A percentile compares a stretch with the other conserved stretches of the same genome.
These are phyloP conservation scores for Haplochromis burtoni DNA, from an alignment of 2,113 vertebrate genomes.

Conservation along the genomic window DNA sequence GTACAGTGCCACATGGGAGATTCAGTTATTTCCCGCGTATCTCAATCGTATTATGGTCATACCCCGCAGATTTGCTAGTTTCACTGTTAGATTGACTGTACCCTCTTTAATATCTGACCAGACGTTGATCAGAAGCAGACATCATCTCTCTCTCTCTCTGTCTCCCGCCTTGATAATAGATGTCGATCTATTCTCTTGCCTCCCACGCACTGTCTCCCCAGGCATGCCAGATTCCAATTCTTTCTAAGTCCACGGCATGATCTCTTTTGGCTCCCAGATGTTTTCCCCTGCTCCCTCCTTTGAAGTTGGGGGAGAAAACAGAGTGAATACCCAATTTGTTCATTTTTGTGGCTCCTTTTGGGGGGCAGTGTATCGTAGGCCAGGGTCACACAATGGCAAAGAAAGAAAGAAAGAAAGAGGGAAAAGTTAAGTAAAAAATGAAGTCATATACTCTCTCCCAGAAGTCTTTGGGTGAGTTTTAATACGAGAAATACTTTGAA, in stretches of 20 bases:
- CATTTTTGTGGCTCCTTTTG: constrained; percentile 33
- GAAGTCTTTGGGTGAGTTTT: constrained; percentile 29
- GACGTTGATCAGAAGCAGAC: constrained; percentile 57
- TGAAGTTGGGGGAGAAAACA: constrained; percentile 40
- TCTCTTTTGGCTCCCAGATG: constrained; percentile 61
- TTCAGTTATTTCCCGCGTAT: background rate
- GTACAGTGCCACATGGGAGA: background rate
- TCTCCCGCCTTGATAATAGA: constrained; percentile 36
- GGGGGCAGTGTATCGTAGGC: background rate
- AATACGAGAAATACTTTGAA: constrained; percentile 51
- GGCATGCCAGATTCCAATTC: constrained; percentile 28
- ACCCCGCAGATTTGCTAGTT: background rate
- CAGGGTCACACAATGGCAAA: constrained; percentile 33
- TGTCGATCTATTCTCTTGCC: constrained; percentile 29
- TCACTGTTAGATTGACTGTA: background rate
- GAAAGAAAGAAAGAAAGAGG: constrained; percentile 1
- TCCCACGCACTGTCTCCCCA: background rate
- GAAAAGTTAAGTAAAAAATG: constrained; percentile 17
- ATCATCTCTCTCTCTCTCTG: background rate
- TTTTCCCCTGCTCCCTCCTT: constrained; percentile 44
- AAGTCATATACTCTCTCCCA: constrained; percentile 29
- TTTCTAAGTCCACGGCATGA: constrained; percentile 21
- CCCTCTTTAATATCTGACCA: constrained; percentile 18
- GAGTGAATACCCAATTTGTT: constrained; percentile 15
- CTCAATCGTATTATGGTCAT: background rate